Evolutionary conservation across 2,797 vertebrate species (phyloP), one percentile per base, ranked within the genome.

Genomic region (Channallabes apus): DNA sequence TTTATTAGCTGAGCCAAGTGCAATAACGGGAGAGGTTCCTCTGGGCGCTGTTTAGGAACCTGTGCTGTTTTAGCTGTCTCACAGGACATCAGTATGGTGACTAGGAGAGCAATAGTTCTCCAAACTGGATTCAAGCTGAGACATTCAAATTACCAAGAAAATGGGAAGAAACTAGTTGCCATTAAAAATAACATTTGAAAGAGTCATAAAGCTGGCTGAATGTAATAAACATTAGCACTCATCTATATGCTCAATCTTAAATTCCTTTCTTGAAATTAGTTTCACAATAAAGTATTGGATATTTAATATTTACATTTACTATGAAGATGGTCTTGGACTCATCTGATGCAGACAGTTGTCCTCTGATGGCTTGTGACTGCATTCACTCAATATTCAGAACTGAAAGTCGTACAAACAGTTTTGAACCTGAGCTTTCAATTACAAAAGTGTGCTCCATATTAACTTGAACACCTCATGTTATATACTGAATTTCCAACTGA

Each of bases 1-100:
- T 69, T 69, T 69, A 69, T 69, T 38, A 69, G 68, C 35, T 38
- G 32, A 38, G 29, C 18, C 68, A 69, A 69, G 67, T 38, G 67
- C 22, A 38, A 69, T 69, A 69, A 38, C 35, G 29, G 6, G 18
- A 67, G 15, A 7, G 65, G 65, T 32, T 67, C 65, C 6, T 32
- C 15, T 32, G 18, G 65, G 27, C 29, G 65, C 29, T 65, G 12
- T 65, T 65, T 29, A 65, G 29, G 29, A 67, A 67, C 15, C 6
- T 65, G 27, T 29, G 64, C 64, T 68, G 65, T 35, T 35, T 32
- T 18, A 68, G 65, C 17, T 32, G 20, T 22, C 35, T 71, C 32
- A 38, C 18, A 22, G 68, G 8, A 22, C 35, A 71, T 68, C 65
- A 32, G 29, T 11, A 38, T 71, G 38, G 32, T 71, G 68, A 32